phyloP scores from a whole-genome alignment of 2,888 invertebrate genomes.

The Phengaris alcon region DNA sequence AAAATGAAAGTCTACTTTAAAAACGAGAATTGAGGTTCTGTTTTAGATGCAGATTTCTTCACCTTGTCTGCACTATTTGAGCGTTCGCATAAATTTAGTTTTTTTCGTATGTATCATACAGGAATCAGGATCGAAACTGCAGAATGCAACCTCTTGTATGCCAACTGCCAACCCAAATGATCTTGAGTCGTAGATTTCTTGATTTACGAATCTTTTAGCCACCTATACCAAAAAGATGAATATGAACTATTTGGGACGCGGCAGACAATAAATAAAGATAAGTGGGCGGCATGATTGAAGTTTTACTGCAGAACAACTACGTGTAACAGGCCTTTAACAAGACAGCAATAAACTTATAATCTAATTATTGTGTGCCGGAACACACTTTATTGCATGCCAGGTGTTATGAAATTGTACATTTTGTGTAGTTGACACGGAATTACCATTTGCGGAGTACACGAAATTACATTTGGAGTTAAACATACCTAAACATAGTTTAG shows the following conservation, averaged over 20 bases:
- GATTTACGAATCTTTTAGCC: too few species aligned
- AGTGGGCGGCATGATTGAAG: conserved; percentile 31
- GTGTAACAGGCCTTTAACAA: conserved; percentile 9
- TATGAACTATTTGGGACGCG: neutral
- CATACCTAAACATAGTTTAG: neutral
- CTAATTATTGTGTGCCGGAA: conserved; percentile 28
- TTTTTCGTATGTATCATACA: too few species aligned
- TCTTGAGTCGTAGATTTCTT: too few species aligned
- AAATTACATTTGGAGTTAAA: conserved; percentile 16
- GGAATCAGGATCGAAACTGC: too few species aligned
- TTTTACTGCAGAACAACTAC: conserved; percentile 25
- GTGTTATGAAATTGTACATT: conserved; percentile 25
- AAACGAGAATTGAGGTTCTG: too few species aligned
- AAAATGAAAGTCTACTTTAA: too few species aligned
- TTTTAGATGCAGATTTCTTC: too few species aligned
- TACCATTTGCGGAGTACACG: conserved; percentile 6
- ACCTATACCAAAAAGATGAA: neutral
- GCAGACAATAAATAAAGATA: neutral
- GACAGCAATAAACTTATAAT: conserved; percentile 23
- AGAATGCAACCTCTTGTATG: too few species aligned
- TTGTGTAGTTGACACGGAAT: conserved; percentile 15
- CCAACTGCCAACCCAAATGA: too few species aligned
- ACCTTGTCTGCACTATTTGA: too few species aligned
- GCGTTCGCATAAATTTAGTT: too few species aligned
- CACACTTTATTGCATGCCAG: neutral